phyloP scores from a whole-genome alignment of 2,888 invertebrate species.

The Drosophila vallismaia region DNA sequence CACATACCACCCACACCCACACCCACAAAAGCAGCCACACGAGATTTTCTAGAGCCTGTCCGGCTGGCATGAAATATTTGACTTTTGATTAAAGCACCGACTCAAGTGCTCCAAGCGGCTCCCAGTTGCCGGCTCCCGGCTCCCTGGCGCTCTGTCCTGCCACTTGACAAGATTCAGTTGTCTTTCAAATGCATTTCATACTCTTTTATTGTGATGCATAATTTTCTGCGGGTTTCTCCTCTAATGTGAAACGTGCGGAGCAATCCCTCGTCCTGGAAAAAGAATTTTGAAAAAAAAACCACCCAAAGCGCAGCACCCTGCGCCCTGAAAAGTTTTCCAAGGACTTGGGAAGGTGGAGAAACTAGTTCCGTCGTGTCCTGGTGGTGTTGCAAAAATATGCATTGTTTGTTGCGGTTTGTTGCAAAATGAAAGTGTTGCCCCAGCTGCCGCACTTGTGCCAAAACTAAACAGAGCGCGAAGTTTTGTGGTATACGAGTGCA shows the following conservation, averaged over 20 bases:
- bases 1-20: not conserved
- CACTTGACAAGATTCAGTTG: constrained; percentile 80
- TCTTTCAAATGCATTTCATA: constrained; percentile 78
- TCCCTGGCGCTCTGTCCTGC: constrained; percentile 53
- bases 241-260: constrained; percentile 69
- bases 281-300: constrained; percentile 7
- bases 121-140: constrained; percentile 1
- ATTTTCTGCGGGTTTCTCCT: constrained; percentile 67
- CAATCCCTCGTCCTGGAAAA: constrained; percentile 41
- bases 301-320: constrained; percentile 26
- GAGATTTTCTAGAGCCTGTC: constrained; percentile 45
- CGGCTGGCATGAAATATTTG: constrained; percentile 77
- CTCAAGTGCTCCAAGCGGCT: constrained; percentile 69
- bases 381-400: constrained; percentile 49
- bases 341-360: constrained; percentile 51
- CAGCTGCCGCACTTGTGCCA: constrained; percentile 52
- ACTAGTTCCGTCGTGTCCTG: constrained; percentile 31
- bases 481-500: constrained; percentile 39
- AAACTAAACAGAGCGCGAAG: constrained; percentile 37
- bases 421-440: constrained; percentile 62
- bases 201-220: constrained; percentile 69
- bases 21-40: not conserved
- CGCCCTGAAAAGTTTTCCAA: constrained; percentile 60
- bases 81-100: constrained; percentile 80
- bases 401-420: constrained; percentile 54